phyloP scores from a whole-genome alignment of 2,888 invertebrate genomes.

The Charanyca ferruginea region DNA sequence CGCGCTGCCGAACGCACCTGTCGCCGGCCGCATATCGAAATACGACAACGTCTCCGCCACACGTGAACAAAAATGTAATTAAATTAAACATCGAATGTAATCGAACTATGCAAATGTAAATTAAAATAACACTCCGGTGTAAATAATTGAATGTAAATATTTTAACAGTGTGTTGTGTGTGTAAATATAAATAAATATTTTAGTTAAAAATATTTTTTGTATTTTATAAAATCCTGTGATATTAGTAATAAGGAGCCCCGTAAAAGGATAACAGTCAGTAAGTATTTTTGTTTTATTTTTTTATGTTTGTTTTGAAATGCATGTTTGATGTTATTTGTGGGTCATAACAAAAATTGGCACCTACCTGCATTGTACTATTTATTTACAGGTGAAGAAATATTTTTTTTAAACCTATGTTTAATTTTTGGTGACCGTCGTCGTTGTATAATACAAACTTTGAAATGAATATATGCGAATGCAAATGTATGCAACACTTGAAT shows the following conservation, averaged over 20 bases:
- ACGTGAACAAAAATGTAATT: constrained; percentile 74
- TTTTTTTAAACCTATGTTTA: not conserved
- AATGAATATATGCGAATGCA: not conserved
- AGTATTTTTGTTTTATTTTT: constrained; percentile 69
- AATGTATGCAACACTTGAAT: not conserved
- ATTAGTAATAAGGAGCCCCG: constrained; percentile 82
- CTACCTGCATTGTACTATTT: constrained; percentile 21
- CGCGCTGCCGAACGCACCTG: constrained; percentile 74
- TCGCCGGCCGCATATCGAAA: constrained; percentile 53
- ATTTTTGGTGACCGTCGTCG: not conserved
- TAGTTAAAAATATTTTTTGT: constrained; percentile 49
- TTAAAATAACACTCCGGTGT: constrained; percentile 73
- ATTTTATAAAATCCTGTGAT: constrained; percentile 88
- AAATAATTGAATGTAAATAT: constrained; percentile 77
- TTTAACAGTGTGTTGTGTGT: constrained; percentile 63
- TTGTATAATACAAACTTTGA: not conserved
- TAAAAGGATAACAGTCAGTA: constrained; percentile 77
- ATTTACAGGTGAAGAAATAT: constrained; percentile 17
- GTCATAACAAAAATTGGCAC: constrained; percentile 9
- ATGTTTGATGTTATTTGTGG: constrained; percentile 9
- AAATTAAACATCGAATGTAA: constrained; percentile 66
- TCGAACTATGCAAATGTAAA: constrained; percentile 72
- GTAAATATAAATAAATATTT: constrained; percentile 64
- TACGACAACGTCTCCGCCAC: constrained; percentile 59
- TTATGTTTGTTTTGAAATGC: constrained; percentile 3